Evolutionary conservation across 1,140 invertebrate species (phyloP).

Genomic region (Spodoptera litura): DNA sequence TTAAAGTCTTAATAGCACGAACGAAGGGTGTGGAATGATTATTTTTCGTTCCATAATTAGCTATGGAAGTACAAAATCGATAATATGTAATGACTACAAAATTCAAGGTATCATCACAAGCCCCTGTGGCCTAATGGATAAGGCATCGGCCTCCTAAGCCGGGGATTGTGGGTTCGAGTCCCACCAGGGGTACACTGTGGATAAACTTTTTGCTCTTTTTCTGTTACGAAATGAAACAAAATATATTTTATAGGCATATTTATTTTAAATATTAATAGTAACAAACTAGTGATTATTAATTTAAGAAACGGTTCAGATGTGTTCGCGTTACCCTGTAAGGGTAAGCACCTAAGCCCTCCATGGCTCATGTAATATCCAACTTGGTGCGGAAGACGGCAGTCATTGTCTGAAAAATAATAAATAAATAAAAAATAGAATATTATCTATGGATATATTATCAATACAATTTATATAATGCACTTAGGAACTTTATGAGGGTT

Average conservation of each 20-base stretch:
- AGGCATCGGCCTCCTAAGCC: constrained; percentile 80
- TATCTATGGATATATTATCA: neutral
- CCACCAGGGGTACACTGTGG: constrained; percentile 59
- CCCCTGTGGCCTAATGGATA: constrained; percentile 80
- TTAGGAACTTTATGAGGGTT: too few relatives aligned
- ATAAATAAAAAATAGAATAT: neutral
- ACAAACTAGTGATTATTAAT: neutral
- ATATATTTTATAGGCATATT: constrained; percentile 1
- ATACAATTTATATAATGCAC: neutral
- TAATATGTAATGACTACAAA: neutral
- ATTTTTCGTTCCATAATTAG: too few relatives aligned
- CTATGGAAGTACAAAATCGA: too few relatives aligned
- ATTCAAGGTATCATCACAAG: constrained; percentile 36
- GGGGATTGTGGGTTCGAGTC: constrained; percentile 78
- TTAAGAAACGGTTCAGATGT: neutral
- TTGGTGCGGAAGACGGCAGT: constrained; percentile 70
- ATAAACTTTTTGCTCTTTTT: constrained; percentile 6
- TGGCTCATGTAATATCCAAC: constrained; percentile 74
- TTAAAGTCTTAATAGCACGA: too few relatives aligned
- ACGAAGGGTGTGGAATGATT: too few relatives aligned
- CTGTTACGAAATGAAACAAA: neutral
- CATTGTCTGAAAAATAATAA: constrained; percentile 61
- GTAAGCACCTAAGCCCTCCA: constrained; percentile 66
- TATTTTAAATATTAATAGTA: constrained; percentile 19
- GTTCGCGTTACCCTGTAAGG: constrained; percentile 61